Percentiles rank a stretch among this genome's conserved stretches.
Evolutionary conservation across 2,888 invertebrate genomes (phyloP).

Genomic region (Agelastica alni): DNA sequence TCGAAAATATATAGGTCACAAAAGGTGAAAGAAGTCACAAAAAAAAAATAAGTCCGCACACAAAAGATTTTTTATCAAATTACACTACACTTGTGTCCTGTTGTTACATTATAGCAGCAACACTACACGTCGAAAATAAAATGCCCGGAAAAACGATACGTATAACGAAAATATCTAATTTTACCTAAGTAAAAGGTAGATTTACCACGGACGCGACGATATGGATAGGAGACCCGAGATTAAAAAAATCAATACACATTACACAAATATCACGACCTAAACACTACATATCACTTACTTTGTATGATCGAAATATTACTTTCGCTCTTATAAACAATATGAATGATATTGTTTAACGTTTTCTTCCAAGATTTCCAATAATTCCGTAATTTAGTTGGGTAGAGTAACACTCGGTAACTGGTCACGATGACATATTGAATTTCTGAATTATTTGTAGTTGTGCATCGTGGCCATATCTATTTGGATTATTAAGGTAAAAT

Average conservation of each 20-base stretch:
- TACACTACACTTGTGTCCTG: constrained; percentile 32
- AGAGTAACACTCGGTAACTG: background rate
- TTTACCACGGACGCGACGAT: constrained; percentile 30
- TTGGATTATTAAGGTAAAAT: too few relatives aligned
- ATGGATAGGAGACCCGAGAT: constrained; percentile 28
- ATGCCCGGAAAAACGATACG: constrained; percentile 16
- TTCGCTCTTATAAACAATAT: constrained; percentile 33
- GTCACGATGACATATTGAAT: constrained; percentile 8
- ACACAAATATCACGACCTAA: constrained; percentile 36
- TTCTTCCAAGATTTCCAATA: constrained; percentile 15
- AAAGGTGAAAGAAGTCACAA: constrained; percentile 24
- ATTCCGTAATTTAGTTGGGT: background rate
- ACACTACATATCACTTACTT: constrained; percentile 41
- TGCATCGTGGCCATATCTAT: too few relatives aligned
- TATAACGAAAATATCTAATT: constrained; percentile 25
- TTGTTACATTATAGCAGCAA: constrained; percentile 7
- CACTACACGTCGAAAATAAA: constrained; percentile 31
- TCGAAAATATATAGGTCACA: constrained; percentile 21
- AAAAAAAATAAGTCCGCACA: constrained; percentile 13
- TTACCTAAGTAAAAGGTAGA: constrained; percentile 27
- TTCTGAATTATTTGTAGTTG: too few relatives aligned
- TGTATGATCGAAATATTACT: constrained; percentile 37
- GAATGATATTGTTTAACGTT: constrained; percentile 13
- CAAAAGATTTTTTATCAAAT: constrained; percentile 22
- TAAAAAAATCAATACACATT: constrained; percentile 42